Evolutionary conservation across 2,113 vertebrate species (phyloP), one percentile per base, ranked within the genome.

Genomic region (Panthera uncia): DNA sequence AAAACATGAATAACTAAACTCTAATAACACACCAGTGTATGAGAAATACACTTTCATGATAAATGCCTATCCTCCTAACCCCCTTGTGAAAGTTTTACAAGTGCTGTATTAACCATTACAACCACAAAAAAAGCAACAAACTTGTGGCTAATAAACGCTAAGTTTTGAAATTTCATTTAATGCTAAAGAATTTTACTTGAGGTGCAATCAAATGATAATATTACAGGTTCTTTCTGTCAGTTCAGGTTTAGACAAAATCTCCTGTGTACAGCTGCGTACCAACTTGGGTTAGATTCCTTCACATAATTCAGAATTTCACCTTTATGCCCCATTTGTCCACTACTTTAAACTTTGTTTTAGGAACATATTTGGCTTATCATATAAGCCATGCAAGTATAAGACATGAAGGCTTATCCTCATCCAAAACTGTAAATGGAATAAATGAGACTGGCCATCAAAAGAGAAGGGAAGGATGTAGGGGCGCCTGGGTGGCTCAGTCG

Each of bases 141-240:
- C 5, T 61, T 73, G 5, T 0, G 80, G 36, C 2, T 57, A 68
- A 57, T 52, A 61, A 80, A 55, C 50, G 84, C n/a, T n/a, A 69
- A 15, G 3, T 50, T 87, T 83, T 74, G 4, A 80, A 89, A 80
- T 88, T 73, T 76, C 33, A 95, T 88, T 45, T 69, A 74, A 69
- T 8, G 3, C 14, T 33, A 12, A 57, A 86, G 4, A 3, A 4
- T 91, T 84, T 84, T 14, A 41, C 12, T n/a, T 80, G 36, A 85
- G 41, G 33, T 84, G 3, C 8, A 80, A 52, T 61, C 27, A 27
- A 63, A 88, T 68, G 31, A 90, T 52, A 80, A 33, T 78, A 78
- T 23, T 63, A 7, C 4, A n/a, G 50, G 80, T 38, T 65, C 16
- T 86, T 85, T 36, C 33, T 23, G 41, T 50, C 55, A 38, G 25